phyloP scores from a whole-genome alignment of 1,140 invertebrate species.

The Centruroides sculpturatus region DNA sequence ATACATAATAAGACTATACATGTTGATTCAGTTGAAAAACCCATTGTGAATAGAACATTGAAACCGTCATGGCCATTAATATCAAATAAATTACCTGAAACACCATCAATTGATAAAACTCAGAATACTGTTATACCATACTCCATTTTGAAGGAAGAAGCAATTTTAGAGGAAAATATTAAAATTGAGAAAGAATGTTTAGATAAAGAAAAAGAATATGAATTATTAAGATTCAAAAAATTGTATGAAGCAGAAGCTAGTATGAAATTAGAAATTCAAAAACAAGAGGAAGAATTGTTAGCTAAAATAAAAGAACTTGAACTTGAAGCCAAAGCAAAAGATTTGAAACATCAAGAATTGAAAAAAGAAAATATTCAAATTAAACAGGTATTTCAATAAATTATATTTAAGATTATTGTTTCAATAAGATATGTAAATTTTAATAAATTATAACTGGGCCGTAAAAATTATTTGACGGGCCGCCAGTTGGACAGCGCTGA shows the following conservation, averaged over 20 bases:
- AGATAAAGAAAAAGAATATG: conserved; percentile 35
- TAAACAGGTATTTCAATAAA: conserved; percentile 29
- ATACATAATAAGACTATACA: too few relatives aligned
- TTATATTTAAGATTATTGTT: too few relatives aligned
- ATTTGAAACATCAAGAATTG: conserved; percentile 36
- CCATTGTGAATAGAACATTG: neutral
- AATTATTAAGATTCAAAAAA: conserved; percentile 25
- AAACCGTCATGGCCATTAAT: neutral
- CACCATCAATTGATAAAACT: neutral
- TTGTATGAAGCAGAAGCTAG: conserved; percentile 33
- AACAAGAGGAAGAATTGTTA: conserved; percentile 37
- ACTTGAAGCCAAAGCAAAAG: conserved; percentile 34
- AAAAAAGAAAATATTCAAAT: conserved; percentile 38
- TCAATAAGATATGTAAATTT: too few relatives aligned
- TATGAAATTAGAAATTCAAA: conserved; percentile 33
- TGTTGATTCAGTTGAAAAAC: neutral
- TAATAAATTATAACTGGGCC: too few relatives aligned
- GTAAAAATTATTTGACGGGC: too few relatives aligned
- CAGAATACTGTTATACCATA: neutral
- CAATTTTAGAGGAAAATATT: conserved; percentile 38
- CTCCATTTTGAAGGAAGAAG: conserved; percentile 27
- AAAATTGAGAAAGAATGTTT: conserved; percentile 39
- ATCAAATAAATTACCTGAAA: neutral
- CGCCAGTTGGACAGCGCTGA: too few relatives aligned
- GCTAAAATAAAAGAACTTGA: conserved; percentile 42